Evolutionary conservation across 2,888 invertebrate genomes (phyloP), one percentile per base, ranked within the genome.

Genomic region (Patella caerulea): DNA sequence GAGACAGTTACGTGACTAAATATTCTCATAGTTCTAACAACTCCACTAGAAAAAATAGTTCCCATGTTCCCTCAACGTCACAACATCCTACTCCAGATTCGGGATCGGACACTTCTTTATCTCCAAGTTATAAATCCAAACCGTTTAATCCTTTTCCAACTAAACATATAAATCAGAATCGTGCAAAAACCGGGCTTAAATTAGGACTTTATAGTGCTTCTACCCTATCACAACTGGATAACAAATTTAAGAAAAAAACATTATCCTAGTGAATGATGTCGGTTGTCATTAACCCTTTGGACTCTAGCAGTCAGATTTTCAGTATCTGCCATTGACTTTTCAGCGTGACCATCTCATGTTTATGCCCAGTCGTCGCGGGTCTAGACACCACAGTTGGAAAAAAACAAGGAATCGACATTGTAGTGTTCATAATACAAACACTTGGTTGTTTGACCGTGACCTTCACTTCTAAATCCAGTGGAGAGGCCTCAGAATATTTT

Each of bases 111-210:
- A 15, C 52, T 12, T n/a, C 73, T 14, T 11, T 72, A 34, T 54
- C 70, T 15, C 65, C 71, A 73, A 78, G 65, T 53, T 78, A 70
- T 69, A 80, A 70, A 79, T 75, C 77, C 17, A 87, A 86, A 75
- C 84, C 87, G 11, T 89, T 89, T 77, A 89, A 90, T 81, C 91
- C 91, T 5, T 91, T 91, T 78, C 90, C 91, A 5, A 85, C 86
- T 65, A 88, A 88, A 79, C 88, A 89, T 76, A 81, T 90, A 73
- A 91, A 88, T 84, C 82, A 86, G 78, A 88, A 89, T 74, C 80
- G 90, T 59, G 88, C 89, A 2, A 87, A 86, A 75, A 88, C 89
- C 73, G 91, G 91, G 0, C 82, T 91, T 7, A 89, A 88, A 73
- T 83, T 91, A 5, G 91, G 91, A 4, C 83, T 91, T 73, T 91